phyloP scores from a whole-genome alignment of 1,140 invertebrate genomes.

The Papilio glaucus region DNA sequence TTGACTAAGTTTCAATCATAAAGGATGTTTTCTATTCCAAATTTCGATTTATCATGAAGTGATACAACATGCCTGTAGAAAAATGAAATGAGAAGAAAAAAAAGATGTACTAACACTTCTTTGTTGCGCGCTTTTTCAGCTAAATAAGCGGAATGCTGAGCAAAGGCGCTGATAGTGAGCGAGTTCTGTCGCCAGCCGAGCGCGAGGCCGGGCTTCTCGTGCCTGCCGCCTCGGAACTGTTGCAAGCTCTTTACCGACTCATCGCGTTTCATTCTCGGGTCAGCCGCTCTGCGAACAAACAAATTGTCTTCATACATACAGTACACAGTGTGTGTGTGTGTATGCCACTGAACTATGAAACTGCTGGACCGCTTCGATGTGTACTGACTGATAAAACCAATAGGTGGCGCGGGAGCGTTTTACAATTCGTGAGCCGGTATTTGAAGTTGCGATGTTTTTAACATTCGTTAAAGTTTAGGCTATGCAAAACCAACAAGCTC shows the following conservation, averaged over 20 bases:
- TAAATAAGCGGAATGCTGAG: constrained; percentile 71
- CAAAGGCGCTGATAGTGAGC: constrained; percentile 71
- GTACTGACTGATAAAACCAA: no score
- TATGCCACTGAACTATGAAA: no score
- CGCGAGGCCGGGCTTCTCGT: constrained; percentile 56
- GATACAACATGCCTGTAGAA: neutral
- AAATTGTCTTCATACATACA: constrained; percentile 11
- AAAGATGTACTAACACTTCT: constrained; percentile 55
- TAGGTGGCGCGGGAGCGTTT: no score
- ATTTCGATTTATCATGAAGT: no score
- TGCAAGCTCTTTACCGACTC: constrained; percentile 67
- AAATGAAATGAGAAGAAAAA: constrained; percentile 16
- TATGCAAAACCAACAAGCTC: no score
- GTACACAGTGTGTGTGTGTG: no score
- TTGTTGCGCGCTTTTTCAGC: constrained; percentile 62
- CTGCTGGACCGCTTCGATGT: no score
- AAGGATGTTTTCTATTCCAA: no score
- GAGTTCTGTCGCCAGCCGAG: constrained; percentile 72
- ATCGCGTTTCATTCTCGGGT: constrained; percentile 79
- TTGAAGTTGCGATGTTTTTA: no score
- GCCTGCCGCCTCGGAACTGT: constrained; percentile 54
- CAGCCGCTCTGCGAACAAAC: constrained; percentile 57
- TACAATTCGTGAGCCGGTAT: no score
- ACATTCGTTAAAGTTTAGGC: no score
- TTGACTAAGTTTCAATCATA: no score